Conservation (phyloP, 2,888 invertebrate genomes). For the Stratiomys singularior region DNA sequence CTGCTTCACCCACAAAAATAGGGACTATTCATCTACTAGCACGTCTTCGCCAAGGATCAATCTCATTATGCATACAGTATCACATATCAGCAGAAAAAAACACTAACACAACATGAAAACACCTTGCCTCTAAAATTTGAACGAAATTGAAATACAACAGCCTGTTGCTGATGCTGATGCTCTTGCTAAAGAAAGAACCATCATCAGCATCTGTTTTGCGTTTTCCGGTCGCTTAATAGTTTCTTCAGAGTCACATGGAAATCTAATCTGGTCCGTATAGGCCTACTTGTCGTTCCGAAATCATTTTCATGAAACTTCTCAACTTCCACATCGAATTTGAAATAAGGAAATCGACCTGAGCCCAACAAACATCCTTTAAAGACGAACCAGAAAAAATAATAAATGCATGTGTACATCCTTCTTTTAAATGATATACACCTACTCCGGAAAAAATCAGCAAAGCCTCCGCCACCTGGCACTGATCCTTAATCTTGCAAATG, state of each 20-base stretch:
- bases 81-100: slow-evolving; percentile 27
- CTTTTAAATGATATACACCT: slow-evolving; percentile 18
- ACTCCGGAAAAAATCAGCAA: slow-evolving; percentile 43
- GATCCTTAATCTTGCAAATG: slow-evolving; percentile 50
- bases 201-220: slow-evolving; percentile 45
- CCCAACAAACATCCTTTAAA: slow-evolving; percentile 19
- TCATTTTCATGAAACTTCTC: neutral
- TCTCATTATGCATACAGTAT: slow-evolving; percentile 39
- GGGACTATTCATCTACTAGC: neutral
- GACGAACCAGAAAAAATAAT: neutral
- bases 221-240: slow-evolving; percentile 47
- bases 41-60: neutral
- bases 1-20: neutral
- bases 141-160: slow-evolving; percentile 31
- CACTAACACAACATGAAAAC: neutral
- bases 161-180: slow-evolving; percentile 43
- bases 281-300: slow-evolving; percentile 15
- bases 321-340: neutral
- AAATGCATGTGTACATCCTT: neutral
- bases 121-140: slow-evolving; percentile 24
- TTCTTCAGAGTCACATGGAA: slow-evolving; percentile 8
- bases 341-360: slow-evolving; percentile 41
- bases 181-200: no score
- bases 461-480: slow-evolving; percentile 46
- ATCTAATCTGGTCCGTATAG: slow-evolving; percentile 31